Evolutionary conservation across 2,113 vertebrate genomes (phyloP), one percentile per base, ranked within the genome.

Genomic region (Agapornis roseicollis): DNA sequence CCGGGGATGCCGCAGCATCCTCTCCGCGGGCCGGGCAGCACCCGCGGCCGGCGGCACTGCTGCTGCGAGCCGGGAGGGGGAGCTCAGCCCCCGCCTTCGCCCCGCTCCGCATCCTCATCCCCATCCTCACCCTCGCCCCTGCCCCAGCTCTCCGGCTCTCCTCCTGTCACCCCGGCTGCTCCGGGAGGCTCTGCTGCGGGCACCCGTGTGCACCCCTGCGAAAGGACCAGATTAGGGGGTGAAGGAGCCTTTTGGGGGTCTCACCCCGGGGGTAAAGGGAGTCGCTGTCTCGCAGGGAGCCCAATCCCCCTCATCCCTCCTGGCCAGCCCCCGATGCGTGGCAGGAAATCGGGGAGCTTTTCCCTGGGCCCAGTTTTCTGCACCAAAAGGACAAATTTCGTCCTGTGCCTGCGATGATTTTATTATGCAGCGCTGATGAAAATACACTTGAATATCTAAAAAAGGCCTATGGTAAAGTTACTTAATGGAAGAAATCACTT

Each of bases 371-470:
- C 35, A 5, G 0, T 65, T 68, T 96, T 88, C 68, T 73, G 88
- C 70, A 60, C 13, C 6, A 90, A 92, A 81, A 55, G 53, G 93
- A 81, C 91, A 90, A 93, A 96, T 92, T 93, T 79, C 33, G n/a
- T 80, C 85, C 85, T 80, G 53, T 89, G 93, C 76, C 95, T 87
- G 85, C 91, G 96, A 96, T 97, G 97, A 97, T 97, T 97, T 96
- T 97, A 96, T 98, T 97, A 97, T 94, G 93, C 93, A 96, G 96
- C 74, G 53, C 93, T 97, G 97, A 98, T 94, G 94, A 96, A 97
- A 95, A 96, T 91, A 96, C 88, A 91, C 79, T 95, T 66, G 69
- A 97, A 97, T 92, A 89, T 83, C 94, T 96, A 76, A 96, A 92
- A 96, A 86, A 90, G 88, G 89, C 86, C 91, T 85, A 70, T 84